Evolutionary conservation across 35 echinoderm and acorn worm genomes (phyloP), one percentile per base, ranked within the genome.

Genomic region (Anneissia japonica): DNA sequence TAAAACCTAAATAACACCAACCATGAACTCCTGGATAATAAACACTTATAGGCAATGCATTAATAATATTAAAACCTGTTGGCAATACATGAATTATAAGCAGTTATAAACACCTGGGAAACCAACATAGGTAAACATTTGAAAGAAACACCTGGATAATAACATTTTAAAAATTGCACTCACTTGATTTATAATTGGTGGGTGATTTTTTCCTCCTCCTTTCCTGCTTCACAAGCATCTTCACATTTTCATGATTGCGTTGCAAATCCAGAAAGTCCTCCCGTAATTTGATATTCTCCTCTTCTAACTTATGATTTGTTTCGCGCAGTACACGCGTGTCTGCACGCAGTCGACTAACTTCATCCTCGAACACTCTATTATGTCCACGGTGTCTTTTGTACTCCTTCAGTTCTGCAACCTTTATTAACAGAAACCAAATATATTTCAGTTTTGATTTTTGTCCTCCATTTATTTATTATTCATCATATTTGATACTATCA

Each of bases 341-440:
- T 32, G 17, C 3, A 14, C 36, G 32, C 13, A 77, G 31, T 35
- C 32, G 3, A 11, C 32, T 34, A 37, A 77, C 76, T 23, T 77
- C 76, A 77, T 77, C 76, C 36, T 77, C 76, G 23, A 77, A 64
- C 51, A 64, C 36, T 35, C 76, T 32, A 31, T 37, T 77, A 77
- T 34, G 76, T 35, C 76, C 76, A 32, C 76, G 32, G n/a, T 77
- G 36, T 77, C 76, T 32, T 34, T 37, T 77, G 32, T 77, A 37
- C 33, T 77, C 36, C n/a, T 35, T 35, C 30, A 34, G 14, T 34
- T 77, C 76, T 35, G 51, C 26, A 12, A 64, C 51, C 51, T 64
- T 64, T 64, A 26, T 19, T 19, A 9, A 64, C n/a, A n/a, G n/a
- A n/a, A n/a, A n/a, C n/a, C n/a, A n/a, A n/a, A n/a, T n/a, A n/a